phyloP scores from a whole-genome alignment of 2,888 invertebrate species.

The Cremastinae sp. region DNA sequence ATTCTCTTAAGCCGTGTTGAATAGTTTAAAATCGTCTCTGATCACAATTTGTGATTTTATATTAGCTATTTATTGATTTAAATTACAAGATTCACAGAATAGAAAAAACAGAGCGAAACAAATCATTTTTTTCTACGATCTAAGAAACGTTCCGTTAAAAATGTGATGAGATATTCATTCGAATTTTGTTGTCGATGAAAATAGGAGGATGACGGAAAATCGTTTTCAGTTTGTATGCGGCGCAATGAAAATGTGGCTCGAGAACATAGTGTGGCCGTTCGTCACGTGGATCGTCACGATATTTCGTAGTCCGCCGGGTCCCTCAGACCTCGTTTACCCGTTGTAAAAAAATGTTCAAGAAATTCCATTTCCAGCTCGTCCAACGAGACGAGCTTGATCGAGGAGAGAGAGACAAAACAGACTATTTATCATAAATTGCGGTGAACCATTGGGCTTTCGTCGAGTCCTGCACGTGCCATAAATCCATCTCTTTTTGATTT shows the following conservation, averaged over 20 bases:
- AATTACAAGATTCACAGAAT: too few species aligned
- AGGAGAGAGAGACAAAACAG: not conserved
- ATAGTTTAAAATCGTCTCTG: too few species aligned
- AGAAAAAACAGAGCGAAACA: too few species aligned
- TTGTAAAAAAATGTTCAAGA: constrained; percentile 39
- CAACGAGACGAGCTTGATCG: constrained; percentile 3
- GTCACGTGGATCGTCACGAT: constrained; percentile 72
- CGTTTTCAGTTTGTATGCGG: constrained; percentile 74
- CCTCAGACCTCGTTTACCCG: constrained; percentile 60
- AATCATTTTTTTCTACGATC: not conserved
- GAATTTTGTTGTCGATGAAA: not conserved
- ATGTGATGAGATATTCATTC: too few species aligned
- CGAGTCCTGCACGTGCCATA: constrained; percentile 42
- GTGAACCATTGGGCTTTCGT: constrained; percentile 35
- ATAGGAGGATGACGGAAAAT: constrained; percentile 28
- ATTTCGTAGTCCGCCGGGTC: constrained; percentile 65
- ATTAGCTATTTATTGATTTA: too few species aligned
- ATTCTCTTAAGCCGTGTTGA: too few species aligned
- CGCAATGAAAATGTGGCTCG: constrained; percentile 71
- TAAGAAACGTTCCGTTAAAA: too few species aligned
- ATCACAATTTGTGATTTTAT: too few species aligned
- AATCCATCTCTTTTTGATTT: constrained; percentile 22
- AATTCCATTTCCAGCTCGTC: too few species aligned
- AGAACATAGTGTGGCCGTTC: constrained; percentile 71
- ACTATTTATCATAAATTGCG: constrained; percentile 31